Conservation (phyloP, 2,113 vertebrate species). For the Onychorhynchus coronatus region DNA sequence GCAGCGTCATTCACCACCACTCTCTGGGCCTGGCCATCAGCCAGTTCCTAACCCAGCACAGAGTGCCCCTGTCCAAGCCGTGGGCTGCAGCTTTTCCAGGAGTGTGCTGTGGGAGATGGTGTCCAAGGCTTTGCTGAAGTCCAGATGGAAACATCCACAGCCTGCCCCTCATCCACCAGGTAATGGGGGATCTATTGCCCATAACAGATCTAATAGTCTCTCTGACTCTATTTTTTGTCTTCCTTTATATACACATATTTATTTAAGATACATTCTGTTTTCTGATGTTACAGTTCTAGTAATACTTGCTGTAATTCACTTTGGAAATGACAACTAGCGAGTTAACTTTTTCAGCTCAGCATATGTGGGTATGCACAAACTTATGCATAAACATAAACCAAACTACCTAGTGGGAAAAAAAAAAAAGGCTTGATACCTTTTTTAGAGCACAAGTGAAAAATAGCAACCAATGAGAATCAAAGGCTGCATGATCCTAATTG, state of each 20-base stretch:
- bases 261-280: not conserved
- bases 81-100: no score
- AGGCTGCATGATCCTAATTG: not conserved
- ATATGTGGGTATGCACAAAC: not conserved
- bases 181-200: not conserved
- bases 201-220: no score
- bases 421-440: not conserved
- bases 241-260: not conserved
- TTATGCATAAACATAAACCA: slow-evolving; percentile 52
- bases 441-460: slow-evolving; percentile 16
- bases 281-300: not conserved
- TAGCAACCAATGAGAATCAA: not conserved
- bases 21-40: no score
- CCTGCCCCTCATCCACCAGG: no score
- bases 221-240: not conserved
- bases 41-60: no score
- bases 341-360: slow-evolving; percentile 48
- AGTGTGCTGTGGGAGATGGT: no score
- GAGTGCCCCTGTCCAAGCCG: no score
- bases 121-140: no score
- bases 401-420: not conserved
- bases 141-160: no score
- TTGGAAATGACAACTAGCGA: not conserved
- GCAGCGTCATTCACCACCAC: no score
- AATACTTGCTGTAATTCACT: not conserved